A percentile compares a stretch with the other conserved stretches of the same genome.
Evolutionary conservation across 2,113 vertebrate species (phyloP).

Genomic region (Recurvirostra avosetta): DNA sequence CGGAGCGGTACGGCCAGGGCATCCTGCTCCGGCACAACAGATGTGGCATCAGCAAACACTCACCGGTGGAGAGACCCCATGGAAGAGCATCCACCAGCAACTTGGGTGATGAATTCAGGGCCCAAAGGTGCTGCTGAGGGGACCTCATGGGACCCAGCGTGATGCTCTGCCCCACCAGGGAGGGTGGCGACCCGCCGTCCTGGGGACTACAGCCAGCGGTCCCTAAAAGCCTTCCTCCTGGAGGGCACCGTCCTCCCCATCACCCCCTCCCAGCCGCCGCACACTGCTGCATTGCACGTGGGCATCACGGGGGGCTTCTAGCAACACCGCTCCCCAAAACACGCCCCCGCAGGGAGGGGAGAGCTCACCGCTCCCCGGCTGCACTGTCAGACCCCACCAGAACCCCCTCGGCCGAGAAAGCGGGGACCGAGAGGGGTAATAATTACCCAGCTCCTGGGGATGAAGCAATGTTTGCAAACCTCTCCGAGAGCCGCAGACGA

Average conservation of each 20-base stretch:
- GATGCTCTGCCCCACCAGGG: background rate
- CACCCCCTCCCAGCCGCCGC: accelerated
- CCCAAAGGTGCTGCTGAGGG: too few relatives aligned
- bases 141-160: accelerated
- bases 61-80: accelerated
- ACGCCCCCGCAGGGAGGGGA: accelerated
- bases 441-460: background rate
- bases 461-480: background rate
- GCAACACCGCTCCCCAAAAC: background rate
- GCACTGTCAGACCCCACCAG: accelerated
- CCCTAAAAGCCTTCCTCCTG: background rate
- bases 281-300: accelerated
- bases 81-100: background rate
- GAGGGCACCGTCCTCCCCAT: background rate
- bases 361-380: background rate
- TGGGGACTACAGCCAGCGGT: accelerated
- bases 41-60: accelerated
- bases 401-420: background rate
- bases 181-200: accelerated
- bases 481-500: background rate
- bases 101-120: background rate
- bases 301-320: background rate
- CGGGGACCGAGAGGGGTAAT: accelerated
- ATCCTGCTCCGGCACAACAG: accelerated
- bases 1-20: accelerated